Percentiles rank a stretch among this genome's conserved stretches.
These are phyloP conservation scores for Anas bernieri DNA, from an alignment of 2,797 vertebrate species.

Conservation along the genomic window DNA sequence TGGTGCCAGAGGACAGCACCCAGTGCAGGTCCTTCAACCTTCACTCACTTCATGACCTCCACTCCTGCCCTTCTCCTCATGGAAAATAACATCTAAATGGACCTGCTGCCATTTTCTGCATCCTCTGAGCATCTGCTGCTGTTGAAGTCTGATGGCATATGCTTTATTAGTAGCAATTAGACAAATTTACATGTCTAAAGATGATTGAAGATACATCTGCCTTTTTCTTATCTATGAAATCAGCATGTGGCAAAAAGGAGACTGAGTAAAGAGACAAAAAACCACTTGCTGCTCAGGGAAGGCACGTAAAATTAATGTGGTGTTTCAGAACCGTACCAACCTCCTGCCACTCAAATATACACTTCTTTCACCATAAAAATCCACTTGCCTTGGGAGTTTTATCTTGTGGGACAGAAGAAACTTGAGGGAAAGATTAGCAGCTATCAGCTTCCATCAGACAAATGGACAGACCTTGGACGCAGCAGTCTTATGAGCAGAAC, in stretches of 20 bases:
- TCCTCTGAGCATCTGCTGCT: background rate
- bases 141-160: background rate
- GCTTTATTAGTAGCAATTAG: background rate
- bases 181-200: background rate
- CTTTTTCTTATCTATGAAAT: background rate
- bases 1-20: background rate
- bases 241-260: background rate
- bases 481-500: background rate
- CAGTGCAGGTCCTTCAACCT: no score
- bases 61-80: rapidly evolving
- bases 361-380: background rate
- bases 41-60: background rate
- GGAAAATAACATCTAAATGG: background rate
- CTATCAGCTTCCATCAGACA: background rate
- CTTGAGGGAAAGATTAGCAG: background rate
- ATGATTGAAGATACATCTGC: background rate
- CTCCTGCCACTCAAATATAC: background rate
- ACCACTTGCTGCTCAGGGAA: background rate
- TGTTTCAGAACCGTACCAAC: background rate
- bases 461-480: background rate
- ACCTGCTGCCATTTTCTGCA: background rate
- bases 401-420: constrained; percentile 14
- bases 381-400: background rate
- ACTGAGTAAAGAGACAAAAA: background rate
- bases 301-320: background rate